Evolutionary conservation across 1,140 invertebrate genomes (phyloP).

Genomic region (Drosophila kohkoa): DNA sequence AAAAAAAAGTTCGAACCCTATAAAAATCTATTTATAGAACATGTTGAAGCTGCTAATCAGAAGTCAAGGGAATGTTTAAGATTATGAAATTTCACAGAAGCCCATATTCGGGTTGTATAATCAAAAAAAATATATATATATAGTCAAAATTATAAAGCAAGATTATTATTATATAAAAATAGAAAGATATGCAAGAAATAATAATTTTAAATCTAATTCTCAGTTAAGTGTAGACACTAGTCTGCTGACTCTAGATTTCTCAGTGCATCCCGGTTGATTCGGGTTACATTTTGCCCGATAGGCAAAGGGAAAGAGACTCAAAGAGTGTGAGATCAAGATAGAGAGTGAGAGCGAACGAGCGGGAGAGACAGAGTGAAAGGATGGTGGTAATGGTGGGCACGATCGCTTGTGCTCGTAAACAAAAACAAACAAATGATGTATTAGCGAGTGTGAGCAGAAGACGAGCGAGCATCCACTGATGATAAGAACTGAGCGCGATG

Average conservation of each 20-base stretch:
- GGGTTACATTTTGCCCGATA: slow-evolving; percentile 1
- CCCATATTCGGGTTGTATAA: neutral
- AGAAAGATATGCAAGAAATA: neutral
- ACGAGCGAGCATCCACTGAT: neutral
- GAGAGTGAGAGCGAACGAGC: neutral
- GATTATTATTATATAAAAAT: neutral
- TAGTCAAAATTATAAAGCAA: neutral
- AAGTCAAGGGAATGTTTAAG: neutral
- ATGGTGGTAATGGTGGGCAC: neutral
- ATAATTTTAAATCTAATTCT: neutral
- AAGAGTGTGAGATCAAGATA: neutral
- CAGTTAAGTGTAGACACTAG: neutral
- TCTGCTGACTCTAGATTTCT: neutral
- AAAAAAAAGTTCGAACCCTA: neutral
- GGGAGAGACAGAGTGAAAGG: neutral
- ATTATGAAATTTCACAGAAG: neutral
- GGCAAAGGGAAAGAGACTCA: neutral
- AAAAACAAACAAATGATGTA: slow-evolving; percentile 25
- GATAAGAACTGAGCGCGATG: slow-evolving; percentile 36
- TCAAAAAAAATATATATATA: neutral
- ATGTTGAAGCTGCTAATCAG: neutral
- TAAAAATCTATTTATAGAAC: slow-evolving; percentile 4
- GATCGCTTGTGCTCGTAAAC: slow-evolving; percentile 15
- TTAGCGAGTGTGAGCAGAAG: slow-evolving; percentile 7
- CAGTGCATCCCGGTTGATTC: slow-evolving; percentile 6